Evolutionary conservation across 2,113 vertebrate genomes (phyloP).

Genomic region (Alces alces): DNA sequence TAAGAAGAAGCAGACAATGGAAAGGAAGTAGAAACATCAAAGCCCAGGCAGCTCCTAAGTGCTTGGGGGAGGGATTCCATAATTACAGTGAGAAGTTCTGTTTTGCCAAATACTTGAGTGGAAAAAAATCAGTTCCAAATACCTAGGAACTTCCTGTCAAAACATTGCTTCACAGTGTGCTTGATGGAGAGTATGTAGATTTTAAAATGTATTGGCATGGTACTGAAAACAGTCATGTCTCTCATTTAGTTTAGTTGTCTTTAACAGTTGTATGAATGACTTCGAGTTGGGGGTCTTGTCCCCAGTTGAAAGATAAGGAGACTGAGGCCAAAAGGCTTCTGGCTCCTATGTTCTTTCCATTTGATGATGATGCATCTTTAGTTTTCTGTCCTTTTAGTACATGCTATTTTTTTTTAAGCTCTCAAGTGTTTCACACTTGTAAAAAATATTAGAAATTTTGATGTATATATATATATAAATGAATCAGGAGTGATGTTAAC

Average conservation of each 20-base stretch:
- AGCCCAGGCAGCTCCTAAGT: background rate
- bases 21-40: slow-evolving; percentile 33
- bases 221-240: background rate
- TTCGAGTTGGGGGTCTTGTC: background rate
- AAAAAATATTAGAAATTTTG: background rate
- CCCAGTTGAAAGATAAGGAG: background rate
- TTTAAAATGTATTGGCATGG: background rate
- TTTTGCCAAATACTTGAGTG: slow-evolving; percentile 28
- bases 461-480: background rate
- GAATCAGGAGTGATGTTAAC: background rate
- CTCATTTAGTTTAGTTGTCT: background rate
- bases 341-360: background rate
- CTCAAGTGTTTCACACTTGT: background rate
- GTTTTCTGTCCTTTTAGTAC: background rate
- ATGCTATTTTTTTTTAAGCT: background rate
- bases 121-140: slow-evolving; percentile 42
- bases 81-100: slow-evolving; percentile 23
- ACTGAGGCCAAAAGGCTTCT: background rate
- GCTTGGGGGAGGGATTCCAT: background rate
- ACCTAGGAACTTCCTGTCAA: slow-evolving; percentile 47
- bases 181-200: slow-evolving; percentile 17
- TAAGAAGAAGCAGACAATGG: background rate
- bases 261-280: background rate
- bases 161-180: slow-evolving; percentile 25
- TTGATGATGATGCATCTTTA: background rate